Evolutionary conservation across 2,888 invertebrate species (phyloP).

Genomic region (Iselma pallidipennis): DNA sequence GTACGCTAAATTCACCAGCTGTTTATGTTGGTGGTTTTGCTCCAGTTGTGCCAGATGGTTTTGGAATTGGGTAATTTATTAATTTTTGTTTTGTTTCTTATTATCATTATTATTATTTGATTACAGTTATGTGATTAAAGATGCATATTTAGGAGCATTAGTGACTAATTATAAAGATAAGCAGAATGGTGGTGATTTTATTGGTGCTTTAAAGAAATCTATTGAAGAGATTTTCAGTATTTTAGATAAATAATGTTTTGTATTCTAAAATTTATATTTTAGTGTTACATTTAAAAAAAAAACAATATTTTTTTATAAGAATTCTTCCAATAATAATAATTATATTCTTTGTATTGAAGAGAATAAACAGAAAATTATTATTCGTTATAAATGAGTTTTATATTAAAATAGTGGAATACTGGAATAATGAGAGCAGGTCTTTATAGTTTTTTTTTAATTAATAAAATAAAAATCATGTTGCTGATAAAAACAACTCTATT

Average conservation of each 20-base stretch:
- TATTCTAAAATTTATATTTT: too few relatives aligned
- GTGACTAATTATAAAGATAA: conserved; percentile 78
- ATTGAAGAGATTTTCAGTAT: conserved; percentile 67
- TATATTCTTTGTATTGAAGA: too few relatives aligned
- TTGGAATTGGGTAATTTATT: conserved; percentile 82
- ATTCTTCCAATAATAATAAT: too few relatives aligned
- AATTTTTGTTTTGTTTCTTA: not conserved
- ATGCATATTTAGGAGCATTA: conserved; percentile 79
- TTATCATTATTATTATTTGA: conserved; percentile 43
- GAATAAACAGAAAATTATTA: too few relatives aligned
- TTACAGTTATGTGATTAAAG: conserved; percentile 83
- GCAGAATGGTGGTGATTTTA: conserved; percentile 72
- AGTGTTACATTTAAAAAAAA: too few relatives aligned
- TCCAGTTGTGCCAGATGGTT: conserved; percentile 87
- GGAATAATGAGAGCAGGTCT: too few relatives aligned
- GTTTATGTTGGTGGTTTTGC: conserved; percentile 92
- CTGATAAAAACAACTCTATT: not conserved
- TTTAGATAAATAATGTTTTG: conserved; percentile 21
- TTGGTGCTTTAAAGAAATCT: conserved; percentile 70
- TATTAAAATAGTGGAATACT: too few relatives aligned
- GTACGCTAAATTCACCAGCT: conserved; percentile 86
- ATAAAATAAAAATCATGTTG: not conserved
- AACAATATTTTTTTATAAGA: too few relatives aligned
- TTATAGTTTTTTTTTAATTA: too few relatives aligned
- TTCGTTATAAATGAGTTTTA: too few relatives aligned